These are phyloP conservation scores for Aromia moschata DNA, from an alignment of 2,888 invertebrate genomes.

Conservation along the genomic window DNA sequence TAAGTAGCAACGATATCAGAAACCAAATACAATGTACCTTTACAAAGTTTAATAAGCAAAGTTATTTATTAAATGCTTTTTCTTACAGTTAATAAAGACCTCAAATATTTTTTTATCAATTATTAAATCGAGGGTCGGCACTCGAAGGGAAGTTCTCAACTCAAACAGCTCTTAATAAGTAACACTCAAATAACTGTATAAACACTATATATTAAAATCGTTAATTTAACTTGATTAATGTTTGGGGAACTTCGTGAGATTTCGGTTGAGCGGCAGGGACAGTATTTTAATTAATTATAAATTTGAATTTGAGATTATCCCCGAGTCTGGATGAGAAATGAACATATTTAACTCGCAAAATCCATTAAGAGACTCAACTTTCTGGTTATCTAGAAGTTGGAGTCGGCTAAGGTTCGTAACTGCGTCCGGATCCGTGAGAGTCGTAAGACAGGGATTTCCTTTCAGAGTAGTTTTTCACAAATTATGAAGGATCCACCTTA, in stretches of 20 bases:
- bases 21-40: no score
- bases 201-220: conserved; percentile 27
- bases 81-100: no score
- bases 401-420: conserved; percentile 43
- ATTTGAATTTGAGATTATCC: conserved; percentile 49
- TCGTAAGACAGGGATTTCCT: conserved; percentile 47
- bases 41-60: no score
- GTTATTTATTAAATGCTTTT: no score
- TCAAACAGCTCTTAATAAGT: conserved; percentile 4
- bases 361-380: conserved; percentile 55
- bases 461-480: conserved; percentile 36
- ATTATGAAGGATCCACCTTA: conserved; percentile 30
- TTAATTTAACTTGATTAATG: conserved; percentile 35
- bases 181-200: conserved; percentile 15
- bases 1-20: no score
- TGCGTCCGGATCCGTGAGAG: conserved; percentile 45
- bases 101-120: no score
- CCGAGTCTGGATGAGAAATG: conserved; percentile 47
- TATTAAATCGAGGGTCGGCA: no score
- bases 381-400: conserved; percentile 48
- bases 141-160: neutral
- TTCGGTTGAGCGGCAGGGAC: conserved; percentile 34
- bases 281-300: conserved; percentile 47
- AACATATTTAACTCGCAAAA: conserved; percentile 55
- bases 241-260: conserved; percentile 36